phyloP scores from a whole-genome alignment of 2,888 invertebrate genomes.

The Drosophila tanythrix region DNA sequence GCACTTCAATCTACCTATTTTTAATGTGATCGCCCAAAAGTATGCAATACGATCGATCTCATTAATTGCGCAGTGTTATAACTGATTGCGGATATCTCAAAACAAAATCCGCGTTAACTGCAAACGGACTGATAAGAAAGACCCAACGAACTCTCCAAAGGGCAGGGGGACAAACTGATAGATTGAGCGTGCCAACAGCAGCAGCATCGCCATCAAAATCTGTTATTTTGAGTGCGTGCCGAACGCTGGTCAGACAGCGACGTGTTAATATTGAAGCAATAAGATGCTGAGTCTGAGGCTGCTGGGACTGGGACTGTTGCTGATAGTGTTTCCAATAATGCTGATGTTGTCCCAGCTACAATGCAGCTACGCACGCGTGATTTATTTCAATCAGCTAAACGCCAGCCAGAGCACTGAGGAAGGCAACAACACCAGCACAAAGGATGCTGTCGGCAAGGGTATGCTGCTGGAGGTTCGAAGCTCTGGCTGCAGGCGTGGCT shows the following conservation, averaged over 20 bases:
- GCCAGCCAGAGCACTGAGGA: constrained; percentile 29
- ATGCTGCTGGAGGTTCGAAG: constrained; percentile 64
- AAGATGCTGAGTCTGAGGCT: constrained; percentile 37
- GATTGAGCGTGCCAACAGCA: neutral
- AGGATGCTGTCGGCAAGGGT: constrained; percentile 46
- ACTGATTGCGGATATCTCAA: neutral
- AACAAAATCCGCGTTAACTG: constrained; percentile 6
- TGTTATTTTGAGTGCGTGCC: constrained; percentile 12
- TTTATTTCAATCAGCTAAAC: constrained; percentile 51
- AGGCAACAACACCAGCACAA: constrained; percentile 1
- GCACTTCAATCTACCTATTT: too few relatives aligned
- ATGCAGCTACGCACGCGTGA: constrained; percentile 48
- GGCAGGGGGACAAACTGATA: neutral
- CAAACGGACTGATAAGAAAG: constrained; percentile 37
- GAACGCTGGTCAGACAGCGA: constrained; percentile 18
- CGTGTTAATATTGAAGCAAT: constrained; percentile 10
- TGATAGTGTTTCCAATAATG: neutral
- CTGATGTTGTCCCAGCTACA: constrained; percentile 14
- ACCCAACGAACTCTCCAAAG: constrained; percentile 5
- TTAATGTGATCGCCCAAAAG: neutral
- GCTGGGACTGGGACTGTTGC: constrained; percentile 15
- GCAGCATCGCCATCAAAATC: constrained; percentile 11
- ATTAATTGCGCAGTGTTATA: constrained; percentile 11
- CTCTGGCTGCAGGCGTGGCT: constrained; percentile 51
- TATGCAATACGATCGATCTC: constrained; percentile 6